Percentiles rank a stretch among this genome's conserved stretches.
phyloP scores from a whole-genome alignment of 2,113 vertebrate species.

The Semnornis frantzii region DNA sequence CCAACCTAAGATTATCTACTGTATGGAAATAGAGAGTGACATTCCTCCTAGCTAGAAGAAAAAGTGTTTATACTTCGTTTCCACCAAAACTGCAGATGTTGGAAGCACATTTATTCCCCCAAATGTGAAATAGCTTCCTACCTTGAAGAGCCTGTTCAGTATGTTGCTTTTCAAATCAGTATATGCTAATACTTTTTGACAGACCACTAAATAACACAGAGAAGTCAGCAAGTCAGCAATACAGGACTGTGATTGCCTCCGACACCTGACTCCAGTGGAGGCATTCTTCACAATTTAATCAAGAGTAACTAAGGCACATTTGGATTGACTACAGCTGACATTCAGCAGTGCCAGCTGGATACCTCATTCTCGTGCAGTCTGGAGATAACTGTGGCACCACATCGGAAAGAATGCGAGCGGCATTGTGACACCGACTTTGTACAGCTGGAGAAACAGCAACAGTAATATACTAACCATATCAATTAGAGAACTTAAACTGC shows the following conservation, averaged over 20 bases:
- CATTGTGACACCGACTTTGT: not conserved
- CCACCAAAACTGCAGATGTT: not conserved
- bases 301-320: not conserved
- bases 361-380: not conserved
- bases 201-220: conserved; percentile 38
- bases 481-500: not conserved
- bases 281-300: conserved; percentile 3
- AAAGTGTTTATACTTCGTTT: not conserved
- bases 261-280: conserved; percentile 1
- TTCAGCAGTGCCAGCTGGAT: not conserved
- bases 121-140: not conserved
- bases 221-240: conserved; percentile 28
- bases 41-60: not conserved
- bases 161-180: conserved; percentile 2
- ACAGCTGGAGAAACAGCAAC: not conserved
- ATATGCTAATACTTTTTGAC: conserved; percentile 38
- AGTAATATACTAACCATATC: not conserved
- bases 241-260: not conserved
- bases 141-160: not conserved
- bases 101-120: not conserved
- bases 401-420: not conserved
- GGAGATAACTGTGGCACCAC: not conserved
- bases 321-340: not conserved
- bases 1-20: not conserved
- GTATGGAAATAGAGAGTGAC: not conserved